Evolutionary conservation across 2,888 invertebrate genomes (phyloP).

Genomic region (Leptothorax acervorum): DNA sequence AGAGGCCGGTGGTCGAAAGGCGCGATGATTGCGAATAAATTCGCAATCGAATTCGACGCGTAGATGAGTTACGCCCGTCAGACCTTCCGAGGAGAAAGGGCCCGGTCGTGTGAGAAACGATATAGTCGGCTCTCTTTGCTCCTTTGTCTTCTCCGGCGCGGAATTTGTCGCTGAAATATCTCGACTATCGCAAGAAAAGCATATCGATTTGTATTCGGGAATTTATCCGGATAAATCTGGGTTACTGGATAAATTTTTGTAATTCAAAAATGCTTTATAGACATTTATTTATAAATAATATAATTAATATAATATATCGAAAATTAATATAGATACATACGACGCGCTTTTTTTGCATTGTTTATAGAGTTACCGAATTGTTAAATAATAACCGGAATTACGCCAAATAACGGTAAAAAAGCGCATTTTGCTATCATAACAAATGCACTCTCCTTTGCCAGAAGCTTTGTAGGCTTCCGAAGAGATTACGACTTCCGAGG

Average conservation of each 20-base stretch:
- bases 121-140: background rate
- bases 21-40: conserved; percentile 51
- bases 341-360: background rate
- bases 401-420: background rate
- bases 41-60: conserved; percentile 56
- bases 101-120: background rate
- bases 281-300: background rate
- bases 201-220: background rate
- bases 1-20: conserved; percentile 17
- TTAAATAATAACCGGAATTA: background rate
- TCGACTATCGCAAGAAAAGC: background rate
- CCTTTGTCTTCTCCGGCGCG: background rate
- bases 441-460: conserved; percentile 34
- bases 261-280: background rate
- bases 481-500: conserved; percentile 66
- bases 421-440: background rate
- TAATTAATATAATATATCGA: background rate
- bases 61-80: conserved; percentile 30
- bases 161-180: background rate
- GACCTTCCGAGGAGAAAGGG: background rate
- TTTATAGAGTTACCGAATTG: background rate
- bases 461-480: conserved; percentile 55
- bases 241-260: background rate
- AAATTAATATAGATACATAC: background rate
- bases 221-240: background rate